Evolutionary conservation across 2,888 invertebrate genomes (phyloP), one percentile per base, ranked within the genome.

Genomic region (Harpagoxenus sublaevis): DNA sequence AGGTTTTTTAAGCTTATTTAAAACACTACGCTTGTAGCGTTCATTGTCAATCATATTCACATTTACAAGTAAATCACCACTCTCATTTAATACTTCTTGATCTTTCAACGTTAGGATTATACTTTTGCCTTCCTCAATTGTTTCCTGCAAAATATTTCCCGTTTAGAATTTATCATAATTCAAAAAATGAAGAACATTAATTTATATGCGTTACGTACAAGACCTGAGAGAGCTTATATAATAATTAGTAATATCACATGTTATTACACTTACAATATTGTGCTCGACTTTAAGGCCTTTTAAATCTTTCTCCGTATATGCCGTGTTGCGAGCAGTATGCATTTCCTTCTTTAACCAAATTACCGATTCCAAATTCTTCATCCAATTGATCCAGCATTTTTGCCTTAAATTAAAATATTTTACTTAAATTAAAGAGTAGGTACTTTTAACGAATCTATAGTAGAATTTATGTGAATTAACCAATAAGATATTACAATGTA

Each of bases 301-400:
- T 81, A 99, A 96, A 95, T 98, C 96, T 91, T 96, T 96, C 70
- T 97, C 96, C 0, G 96, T 95, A 95, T 99, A 99, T 6, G 97
- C 96, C 71, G 95, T 95, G 63, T 94, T 95, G 42, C 96, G 96
- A 73, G 96, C 96, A 85, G 95, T 96, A 73, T 95, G 95, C 88
- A 96, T 96, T 92, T 98, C 98, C 90, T 98, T 98, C 97, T 88
- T 98, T 97, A n/a, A 99, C 96, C 70, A 99, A 95, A 91, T 97
- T 97, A 18, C 97, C 96, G 86, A 99, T 97, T 48, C 99, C 99
- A 96, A 99, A 99, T 94, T 98, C 99, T 89, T 97, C 98, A 95
- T 99, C 99, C 96, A 99, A 96, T 95, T 99, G 99, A 95, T 99
- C 98, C 93, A 99, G 95, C 96, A 98, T 96, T 94, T 98, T 98